Evolutionary conservation across 2,113 vertebrate genomes (phyloP).

Genomic region (Carassius carassius): DNA sequence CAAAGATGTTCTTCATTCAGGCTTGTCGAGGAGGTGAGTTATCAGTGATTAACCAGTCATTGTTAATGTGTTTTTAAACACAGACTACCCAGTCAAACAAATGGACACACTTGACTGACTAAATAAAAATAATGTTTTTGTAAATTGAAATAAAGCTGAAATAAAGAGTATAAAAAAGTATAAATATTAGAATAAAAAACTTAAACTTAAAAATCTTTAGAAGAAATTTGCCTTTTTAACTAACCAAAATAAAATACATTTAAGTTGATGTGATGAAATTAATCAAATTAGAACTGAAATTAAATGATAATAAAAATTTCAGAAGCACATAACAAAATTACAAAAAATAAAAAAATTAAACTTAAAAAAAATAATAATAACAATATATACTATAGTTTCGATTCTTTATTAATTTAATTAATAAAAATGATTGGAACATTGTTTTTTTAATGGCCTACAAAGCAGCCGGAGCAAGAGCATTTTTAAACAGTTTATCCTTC

Average conservation of each 20-base stretch:
- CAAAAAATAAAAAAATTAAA: not conserved
- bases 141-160: not conserved
- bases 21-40: constrained; percentile 94
- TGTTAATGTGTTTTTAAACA: not conserved
- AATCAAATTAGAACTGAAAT: not conserved
- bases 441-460: no score
- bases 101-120: not conserved
- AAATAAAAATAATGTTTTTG: not conserved
- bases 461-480: no score
- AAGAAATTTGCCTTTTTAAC: no score
- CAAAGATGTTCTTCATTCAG: constrained; percentile 98
- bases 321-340: not conserved
- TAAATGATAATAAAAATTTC: not conserved
- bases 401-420: no score
- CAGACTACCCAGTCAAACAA: not conserved
- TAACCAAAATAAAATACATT: not conserved
- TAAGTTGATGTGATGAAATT: not conserved
- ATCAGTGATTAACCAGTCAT: constrained; percentile 58
- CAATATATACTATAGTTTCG: not conserved
- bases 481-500: no score
- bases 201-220: no score
- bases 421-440: no score
- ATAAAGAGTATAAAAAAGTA: not conserved
- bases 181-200: not conserved
- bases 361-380: no score